Percentiles rank a stretch among this genome's conserved stretches.
Conservation (phyloP, 2,797 vertebrate genomes). For the Varecia variegata region DNA sequence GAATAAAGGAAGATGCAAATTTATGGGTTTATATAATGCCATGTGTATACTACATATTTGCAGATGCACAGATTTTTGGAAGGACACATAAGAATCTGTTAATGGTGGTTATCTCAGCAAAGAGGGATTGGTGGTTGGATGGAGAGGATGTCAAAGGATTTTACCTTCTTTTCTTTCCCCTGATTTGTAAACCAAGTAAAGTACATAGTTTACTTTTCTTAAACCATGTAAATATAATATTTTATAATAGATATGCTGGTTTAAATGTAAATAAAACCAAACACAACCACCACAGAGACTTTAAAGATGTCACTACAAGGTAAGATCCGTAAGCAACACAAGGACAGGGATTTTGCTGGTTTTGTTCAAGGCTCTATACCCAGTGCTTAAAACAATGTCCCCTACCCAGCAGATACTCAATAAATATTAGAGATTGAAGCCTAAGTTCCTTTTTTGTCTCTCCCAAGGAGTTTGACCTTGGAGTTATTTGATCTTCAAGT, state of each 20-base stretch:
- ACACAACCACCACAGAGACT: neutral
- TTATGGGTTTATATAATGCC: neutral
- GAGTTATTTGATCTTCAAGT: neutral
- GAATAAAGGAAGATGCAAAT: neutral
- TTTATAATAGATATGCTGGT: neutral
- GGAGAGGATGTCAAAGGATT: neutral
- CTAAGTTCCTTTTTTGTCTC: neutral
- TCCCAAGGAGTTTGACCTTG: neutral
- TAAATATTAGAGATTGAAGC: neutral
- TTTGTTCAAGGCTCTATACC: neutral
- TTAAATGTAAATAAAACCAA: slow-evolving; percentile 23
- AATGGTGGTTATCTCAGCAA: neutral
- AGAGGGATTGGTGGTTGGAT: neutral
- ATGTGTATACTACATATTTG: neutral
- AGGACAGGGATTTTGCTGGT: neutral
- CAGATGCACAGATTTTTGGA: neutral
- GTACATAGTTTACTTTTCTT: neutral
- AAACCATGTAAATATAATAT: neutral
- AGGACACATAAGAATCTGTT: neutral
- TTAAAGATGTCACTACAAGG: neutral
- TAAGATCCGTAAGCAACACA: neutral
- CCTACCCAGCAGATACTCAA: neutral
- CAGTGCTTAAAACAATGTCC: neutral
- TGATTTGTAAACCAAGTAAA: neutral
- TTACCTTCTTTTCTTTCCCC: neutral